Evolutionary conservation across 2,113 vertebrate genomes (phyloP), one percentile per base, ranked within the genome.

Genomic region (Erpornis zantholeuca): DNA sequence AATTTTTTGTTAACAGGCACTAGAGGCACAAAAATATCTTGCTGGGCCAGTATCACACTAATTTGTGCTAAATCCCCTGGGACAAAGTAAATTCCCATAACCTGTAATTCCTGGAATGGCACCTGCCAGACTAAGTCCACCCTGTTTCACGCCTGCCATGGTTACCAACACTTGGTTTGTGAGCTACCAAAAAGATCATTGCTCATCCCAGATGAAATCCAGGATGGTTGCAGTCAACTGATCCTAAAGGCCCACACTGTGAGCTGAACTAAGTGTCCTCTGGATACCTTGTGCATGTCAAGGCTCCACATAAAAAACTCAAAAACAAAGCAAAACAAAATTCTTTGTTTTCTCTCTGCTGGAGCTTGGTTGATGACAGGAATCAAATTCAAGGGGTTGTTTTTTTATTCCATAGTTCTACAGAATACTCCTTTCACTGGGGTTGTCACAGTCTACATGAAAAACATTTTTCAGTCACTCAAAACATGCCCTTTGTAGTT

Each of bases 71-170:
- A 24, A 87, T 54, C 36, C 23, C 15, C 23, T 25, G 23, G n/a
- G 28, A 82, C 38, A 52, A 63, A 66, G 22, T 27, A 40, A 42
- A 70, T 57, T 77, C 40, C n/a, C n/a, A 36, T 28, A 33, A 27
- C 36, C 12, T 42, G 14, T 5, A 72, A 33, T 35, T 38, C 31
- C 56, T 36, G 52, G 13, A 77, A 52, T 12, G 24, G n/a, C 77
- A 75, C 7, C 72, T 56, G 36, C 31, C 64, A 84, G 42, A 73
- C 1, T 24, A 88, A 86, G 9, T 4, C 33, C 57, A 56, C 3
- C 13, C 36, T 35, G 16, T 2, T 45, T 59, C 44, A 72, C 0
- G 0, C 36, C 57, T 80, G 28, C 50, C 0, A 1, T 8, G 14
- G 56, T 9, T 36, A 64, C 10, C 23, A 36, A 11, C 33, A 56